Evolutionary conservation across 2,113 vertebrate species (phyloP).

Genomic region (Ammodytes marinus): DNA sequence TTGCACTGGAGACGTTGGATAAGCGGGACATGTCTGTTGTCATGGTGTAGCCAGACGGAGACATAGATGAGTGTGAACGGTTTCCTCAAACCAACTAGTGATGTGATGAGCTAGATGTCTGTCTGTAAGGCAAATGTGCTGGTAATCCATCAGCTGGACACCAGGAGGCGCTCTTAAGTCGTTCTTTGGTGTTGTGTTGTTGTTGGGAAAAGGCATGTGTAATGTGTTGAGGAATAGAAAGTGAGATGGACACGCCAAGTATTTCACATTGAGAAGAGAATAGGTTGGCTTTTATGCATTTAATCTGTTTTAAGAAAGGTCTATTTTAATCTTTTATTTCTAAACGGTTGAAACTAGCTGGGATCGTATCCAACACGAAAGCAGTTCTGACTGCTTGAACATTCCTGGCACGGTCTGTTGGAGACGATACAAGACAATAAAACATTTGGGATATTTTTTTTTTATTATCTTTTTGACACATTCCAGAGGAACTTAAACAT

Average conservation of each 20-base stretch:
- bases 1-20: constrained; percentile 66
- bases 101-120: neutral
- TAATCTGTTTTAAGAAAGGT: constrained; percentile 14
- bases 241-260: constrained; percentile 9
- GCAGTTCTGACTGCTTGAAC: neutral
- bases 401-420: constrained; percentile 25
- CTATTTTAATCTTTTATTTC: constrained; percentile 13
- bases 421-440: neutral
- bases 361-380: constrained; percentile 7
- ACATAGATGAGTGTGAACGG: neutral
- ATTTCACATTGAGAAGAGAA: constrained; percentile 11
- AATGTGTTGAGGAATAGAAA: constrained; percentile 38
- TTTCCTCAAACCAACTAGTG: neutral
- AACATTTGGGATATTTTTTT: neutral
- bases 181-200: neutral
- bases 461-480: constrained; percentile 22
- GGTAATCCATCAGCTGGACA: constrained; percentile 12
- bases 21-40: constrained; percentile 5
- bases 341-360: constrained; percentile 15
- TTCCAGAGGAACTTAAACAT: constrained; percentile 33
- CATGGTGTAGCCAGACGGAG: neutral
- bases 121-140: neutral
- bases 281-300: constrained; percentile 55
- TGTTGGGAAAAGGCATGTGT: constrained; percentile 17
- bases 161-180: constrained; percentile 21